A percentile compares a stretch with the other conserved stretches of the same genome.
Conservation (phyloP, 35 echinoderm and acorn worm species). For the Holothuria glaberrima region DNA sequence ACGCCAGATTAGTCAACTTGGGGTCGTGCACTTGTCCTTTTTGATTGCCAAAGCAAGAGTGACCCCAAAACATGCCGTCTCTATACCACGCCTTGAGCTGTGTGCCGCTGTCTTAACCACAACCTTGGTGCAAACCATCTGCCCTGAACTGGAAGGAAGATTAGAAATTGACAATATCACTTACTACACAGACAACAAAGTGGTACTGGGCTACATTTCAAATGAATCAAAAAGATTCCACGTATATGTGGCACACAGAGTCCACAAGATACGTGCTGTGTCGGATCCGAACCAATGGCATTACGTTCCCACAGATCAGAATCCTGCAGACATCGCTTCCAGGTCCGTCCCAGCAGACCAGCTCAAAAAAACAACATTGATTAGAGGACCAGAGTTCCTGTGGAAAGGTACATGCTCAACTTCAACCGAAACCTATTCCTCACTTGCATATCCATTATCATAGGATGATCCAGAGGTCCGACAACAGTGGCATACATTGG, state of each 20-base stretch:
- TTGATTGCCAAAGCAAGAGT: slow-evolving; percentile 61
- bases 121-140: too few relatives aligned
- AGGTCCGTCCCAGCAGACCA: slow-evolving; percentile 3
- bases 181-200: slow-evolving; percentile 56
- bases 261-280: slow-evolving; percentile 22
- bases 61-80: slow-evolving; percentile 41
- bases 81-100: slow-evolving; percentile 75
- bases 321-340: slow-evolving; percentile 50
- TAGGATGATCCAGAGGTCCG: slow-evolving; percentile 63
- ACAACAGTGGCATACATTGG: background rate
- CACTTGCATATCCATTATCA: background rate
- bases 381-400: slow-evolving; percentile 67
- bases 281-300: slow-evolving; percentile 42
- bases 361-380: slow-evolving; percentile 6
- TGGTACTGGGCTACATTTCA: slow-evolving; percentile 54
- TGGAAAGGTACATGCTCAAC: background rate
- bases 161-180: background rate
- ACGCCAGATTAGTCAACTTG: background rate
- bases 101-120: slow-evolving; percentile 73
- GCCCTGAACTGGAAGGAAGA: too few relatives aligned
- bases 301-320: slow-evolving; percentile 42
- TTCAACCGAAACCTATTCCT: too few relatives aligned
- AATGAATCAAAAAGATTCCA: slow-evolving; percentile 65
- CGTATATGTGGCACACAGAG: slow-evolving; percentile 60
- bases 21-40: slow-evolving; percentile 37